Conservation (phyloP, 2,888 invertebrate species). For the Alsophila aescularia region DNA sequence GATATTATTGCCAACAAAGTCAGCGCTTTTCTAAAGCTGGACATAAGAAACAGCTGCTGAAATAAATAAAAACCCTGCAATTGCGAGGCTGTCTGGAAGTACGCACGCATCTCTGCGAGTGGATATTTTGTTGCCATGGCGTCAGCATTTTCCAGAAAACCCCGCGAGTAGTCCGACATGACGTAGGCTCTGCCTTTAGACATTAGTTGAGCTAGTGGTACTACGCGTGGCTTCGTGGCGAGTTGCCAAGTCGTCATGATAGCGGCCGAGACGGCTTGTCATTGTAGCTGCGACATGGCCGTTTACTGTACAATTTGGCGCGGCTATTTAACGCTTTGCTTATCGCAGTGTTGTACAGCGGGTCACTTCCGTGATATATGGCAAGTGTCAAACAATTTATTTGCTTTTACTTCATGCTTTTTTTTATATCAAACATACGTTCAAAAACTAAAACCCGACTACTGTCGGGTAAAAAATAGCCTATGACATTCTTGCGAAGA, state of each 20-base stretch:
- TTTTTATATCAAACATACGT: too few species aligned
- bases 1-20: not conserved
- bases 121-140: conserved; percentile 37
- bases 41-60: not conserved
- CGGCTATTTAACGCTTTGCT: conserved; percentile 42
- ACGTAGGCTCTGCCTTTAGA: conserved; percentile 24
- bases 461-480: too few species aligned
- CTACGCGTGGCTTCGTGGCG: conserved; percentile 59
- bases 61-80: not conserved
- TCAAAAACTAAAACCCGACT: too few species aligned
- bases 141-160: conserved; percentile 51
- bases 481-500: too few species aligned
- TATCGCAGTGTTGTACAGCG: conserved; percentile 49
- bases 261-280: conserved; percentile 59
- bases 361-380: conserved; percentile 43
- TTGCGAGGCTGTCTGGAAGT: not conserved
- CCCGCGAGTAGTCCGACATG: conserved; percentile 32
- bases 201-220: conserved; percentile 11
- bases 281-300: conserved; percentile 55
- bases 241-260: conserved; percentile 48
- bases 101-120: not conserved
- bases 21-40: not conserved
- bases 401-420: too few species aligned
- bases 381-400: not conserved
- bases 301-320: conserved; percentile 49